Evolutionary conservation across 1,140 invertebrate genomes (phyloP), one percentile per base, ranked within the genome.

Genomic region (Drosophila kepulauana): DNA sequence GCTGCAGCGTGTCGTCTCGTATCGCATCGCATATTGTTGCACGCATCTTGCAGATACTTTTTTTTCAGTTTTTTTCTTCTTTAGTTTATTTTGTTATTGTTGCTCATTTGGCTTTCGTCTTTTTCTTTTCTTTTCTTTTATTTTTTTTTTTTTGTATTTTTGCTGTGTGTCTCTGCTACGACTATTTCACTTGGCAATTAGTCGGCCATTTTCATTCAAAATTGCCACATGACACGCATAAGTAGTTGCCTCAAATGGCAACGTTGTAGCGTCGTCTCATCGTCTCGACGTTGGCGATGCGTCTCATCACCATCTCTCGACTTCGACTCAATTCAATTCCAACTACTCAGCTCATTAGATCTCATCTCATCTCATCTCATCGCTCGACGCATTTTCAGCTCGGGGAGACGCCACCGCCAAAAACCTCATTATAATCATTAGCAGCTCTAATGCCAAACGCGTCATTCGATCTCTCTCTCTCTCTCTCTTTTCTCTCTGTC

Each of bases 201-300:
- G 77, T 52, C 73, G 73, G 67, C 56, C 73, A 76, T 76, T 79
- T 79, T 79, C 67, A 76, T 76, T 72, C 67, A 71, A 59, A 79
- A 79, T 79, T 79, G 73, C 77, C 73, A 66, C 73, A 79, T 79
- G 73, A 79, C 77, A 79, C 77, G 77, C 77, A 79, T 79, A 79
- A 76, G 73, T 79, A 76, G 76, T 68, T 75, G 70, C 75, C 71
- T 38, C 75, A 74, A 74, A 74, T 78, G 64, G 63, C 61, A 58
- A 52, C 43, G 54, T 58, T 33, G 51, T 25, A 25, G 20, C 20
- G 20, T 25, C 20, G 20, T 25, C 20, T 25, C 20, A 25, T 25
- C 3, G 20, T 25, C 20, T 25, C 25, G 8, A 1, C 35, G 35
- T 38, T 5, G 35, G 25, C 43, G 52, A 43, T 63, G 58, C 41